Conservation (phyloP, 2,888 invertebrate species). For the Acronicta aceris region DNA sequence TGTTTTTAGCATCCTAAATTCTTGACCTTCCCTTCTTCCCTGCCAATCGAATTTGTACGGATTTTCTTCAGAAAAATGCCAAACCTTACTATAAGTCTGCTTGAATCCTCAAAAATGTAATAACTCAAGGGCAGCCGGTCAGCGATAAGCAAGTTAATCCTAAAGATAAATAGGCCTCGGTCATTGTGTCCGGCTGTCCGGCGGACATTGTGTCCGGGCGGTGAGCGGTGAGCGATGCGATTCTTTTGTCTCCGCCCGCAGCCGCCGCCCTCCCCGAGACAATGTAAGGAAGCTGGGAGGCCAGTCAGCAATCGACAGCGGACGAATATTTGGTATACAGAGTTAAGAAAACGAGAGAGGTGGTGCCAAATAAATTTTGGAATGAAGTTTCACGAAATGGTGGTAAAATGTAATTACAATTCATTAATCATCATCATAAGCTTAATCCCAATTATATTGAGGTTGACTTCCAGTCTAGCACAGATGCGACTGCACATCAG, state of each 20-base stretch:
- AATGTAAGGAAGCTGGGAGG: conserved; percentile 75
- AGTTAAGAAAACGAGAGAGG: conserved; percentile 16
- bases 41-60: neutral
- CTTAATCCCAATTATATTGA: too few relatives aligned
- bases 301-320: conserved; percentile 82
- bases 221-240: conserved; percentile 81
- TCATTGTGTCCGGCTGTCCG: conserved; percentile 76
- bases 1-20: neutral
- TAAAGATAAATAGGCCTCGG: conserved; percentile 83
- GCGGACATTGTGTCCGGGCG: conserved; percentile 53
- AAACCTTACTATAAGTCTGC: conserved; percentile 1
- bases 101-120: conserved; percentile 62
- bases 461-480: too few relatives aligned
- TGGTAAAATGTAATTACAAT: too few relatives aligned
- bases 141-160: conserved; percentile 87
- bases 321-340: conserved; percentile 58
- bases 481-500: too few relatives aligned
- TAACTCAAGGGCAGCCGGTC: conserved; percentile 68
- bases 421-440: too few relatives aligned
- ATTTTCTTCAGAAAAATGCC: conserved; percentile 4
- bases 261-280: conserved; percentile 65
- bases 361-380: conserved; percentile 5
- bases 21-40: neutral
- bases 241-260: conserved; percentile 84
- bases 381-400: neutral